Evolutionary conservation across 2,888 invertebrate genomes (phyloP), one percentile per base, ranked within the genome.

Genomic region (Phorcus lineatus): DNA sequence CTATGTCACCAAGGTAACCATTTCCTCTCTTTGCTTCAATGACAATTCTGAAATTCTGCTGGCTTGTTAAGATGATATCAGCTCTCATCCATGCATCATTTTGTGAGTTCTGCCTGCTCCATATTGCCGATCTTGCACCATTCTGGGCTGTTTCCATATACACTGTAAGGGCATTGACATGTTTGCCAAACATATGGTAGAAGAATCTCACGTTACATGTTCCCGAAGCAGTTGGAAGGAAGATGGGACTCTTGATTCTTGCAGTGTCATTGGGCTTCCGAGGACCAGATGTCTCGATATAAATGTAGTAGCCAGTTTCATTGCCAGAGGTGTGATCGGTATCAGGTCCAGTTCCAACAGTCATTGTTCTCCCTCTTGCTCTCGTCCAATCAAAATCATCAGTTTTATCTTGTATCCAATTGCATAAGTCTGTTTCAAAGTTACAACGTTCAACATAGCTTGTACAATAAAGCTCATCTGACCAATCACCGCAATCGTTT

Each of bases 371-470:
- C 0, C 90, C 91, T 24, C 83, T 83, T 22, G 85, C 82, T 67
- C 88, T 82, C 7, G 84, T 83, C 92, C 92, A 92, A 79, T 92
- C 88, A 85, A 91, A 92, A 57, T 89, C 81, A 83, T 91, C 90
- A 17, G 82, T 81, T 40, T 88, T 83, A 78, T 89, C 85, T 81
- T 91, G 90, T 28, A 85, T 80, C 91, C 91, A 91, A 80, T 88
- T 86, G 81, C 92, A 91, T 17, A 90, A 81, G 77, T 89, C 90
- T 3, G 67, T 83, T 82, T 92, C 91, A 86, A 92, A 91, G 79
- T 89, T 88, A 79, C 92, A 92, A 74, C 88, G 83, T 80, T 85
- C 84, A 7, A 84, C 78, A 83, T 89, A 91, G 4, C 77, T 84
- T 16, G 80, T 76, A 80, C 91, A 90, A 47, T 74, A 77, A 16